Conservation (phyloP, 2,113 vertebrate genomes). For the Cinclus mexicanus region DNA sequence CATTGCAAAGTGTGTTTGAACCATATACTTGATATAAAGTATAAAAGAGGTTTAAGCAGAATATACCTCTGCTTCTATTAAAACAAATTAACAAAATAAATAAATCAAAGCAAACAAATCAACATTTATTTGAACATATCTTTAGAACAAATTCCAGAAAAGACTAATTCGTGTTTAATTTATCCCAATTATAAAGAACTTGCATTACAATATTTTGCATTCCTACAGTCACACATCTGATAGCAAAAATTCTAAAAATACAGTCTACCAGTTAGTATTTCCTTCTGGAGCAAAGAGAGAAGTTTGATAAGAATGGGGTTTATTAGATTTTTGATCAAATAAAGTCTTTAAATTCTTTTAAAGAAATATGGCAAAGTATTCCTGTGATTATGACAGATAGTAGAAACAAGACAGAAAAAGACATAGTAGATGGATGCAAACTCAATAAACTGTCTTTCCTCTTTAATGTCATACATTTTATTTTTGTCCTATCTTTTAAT, state of each 20-base stretch:
- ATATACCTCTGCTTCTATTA: background rate
- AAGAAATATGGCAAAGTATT: background rate
- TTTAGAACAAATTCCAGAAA: background rate
- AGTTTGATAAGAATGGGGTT: background rate
- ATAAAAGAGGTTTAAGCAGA: background rate
- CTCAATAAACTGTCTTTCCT: accelerated
- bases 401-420: background rate
- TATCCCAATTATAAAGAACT: background rate
- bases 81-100: background rate
- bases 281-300: background rate
- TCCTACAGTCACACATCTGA: background rate
- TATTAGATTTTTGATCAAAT: background rate
- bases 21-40: background rate
- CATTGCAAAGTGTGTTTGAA: background rate
- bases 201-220: background rate
- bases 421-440: background rate
- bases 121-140: background rate
- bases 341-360: background rate
- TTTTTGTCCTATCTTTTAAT: background rate
- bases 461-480: background rate
- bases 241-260: background rate
- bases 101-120: background rate
- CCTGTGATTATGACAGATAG: background rate
- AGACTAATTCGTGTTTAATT: background rate
- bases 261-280: background rate